Base-by-base conservation (phyloP, 1,140 invertebrate genomes). In the Papilio glaucus region DNA sequence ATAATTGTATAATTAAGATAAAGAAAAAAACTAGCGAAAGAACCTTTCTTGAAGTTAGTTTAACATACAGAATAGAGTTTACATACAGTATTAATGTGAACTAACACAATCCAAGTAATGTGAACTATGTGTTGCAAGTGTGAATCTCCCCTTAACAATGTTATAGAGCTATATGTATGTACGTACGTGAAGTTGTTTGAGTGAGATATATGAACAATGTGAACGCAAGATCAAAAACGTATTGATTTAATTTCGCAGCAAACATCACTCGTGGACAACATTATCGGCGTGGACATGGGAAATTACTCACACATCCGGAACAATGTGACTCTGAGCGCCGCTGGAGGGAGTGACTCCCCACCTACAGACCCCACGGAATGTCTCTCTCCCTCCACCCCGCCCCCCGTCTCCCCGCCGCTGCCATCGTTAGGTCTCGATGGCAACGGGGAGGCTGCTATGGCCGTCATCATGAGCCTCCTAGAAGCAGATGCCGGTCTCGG, bases 361-460 rank as follows among this genome's bases (percentile, higher is more conserved):
- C 42, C 42, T 1, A 49, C 3, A n/a, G 67, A 69, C 12, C 67
- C 12, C 4, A 7, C 5, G 13, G 65, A 49, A 24, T 60, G 62
- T 7, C 33, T 62, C 24, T 70, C 74, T 5, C 49, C 73, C 0
- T 45, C 24, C 15, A 74, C 75, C 0, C 79, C 87, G 0, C 83
- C 83, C 0, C 77, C 85, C 4, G 62, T 71, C 13, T 83, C 83
- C 9, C 83, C 87, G 0, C 85, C 85, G 8, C 77, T 85, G 12
- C 81, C 83, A 0, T 73, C 79, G 12, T 82, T 89, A 6, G 91
- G 94, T 0, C 94, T 94, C 33, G 96, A 97, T 83, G 96, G 96
- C 10, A 98, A 97, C 82, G 97, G 98, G 79, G 97, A 98, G 82
- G 97, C 97, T 18, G 97, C 97, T 1, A 98, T 98, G 97, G 97